These are phyloP conservation scores for Squalus acanthias DNA, from an alignment of 2,797 vertebrate species.

Conservation along the genomic window DNA sequence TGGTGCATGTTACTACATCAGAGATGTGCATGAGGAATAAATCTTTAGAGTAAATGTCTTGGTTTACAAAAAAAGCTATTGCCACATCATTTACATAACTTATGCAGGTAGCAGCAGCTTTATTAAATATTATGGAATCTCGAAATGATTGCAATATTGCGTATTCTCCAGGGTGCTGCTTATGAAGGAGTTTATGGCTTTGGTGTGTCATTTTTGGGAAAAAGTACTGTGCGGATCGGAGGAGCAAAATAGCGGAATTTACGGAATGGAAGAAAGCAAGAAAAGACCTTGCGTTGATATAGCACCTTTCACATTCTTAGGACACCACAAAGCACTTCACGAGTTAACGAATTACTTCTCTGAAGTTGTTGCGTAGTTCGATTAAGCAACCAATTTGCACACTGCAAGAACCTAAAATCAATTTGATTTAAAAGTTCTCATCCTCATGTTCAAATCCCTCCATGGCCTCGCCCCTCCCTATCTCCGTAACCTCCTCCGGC, in stretches of 20 bases:
- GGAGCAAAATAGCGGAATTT: neutral
- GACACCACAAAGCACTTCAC: neutral
- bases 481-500: neutral
- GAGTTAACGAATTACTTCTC: neutral
- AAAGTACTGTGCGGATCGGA: neutral
- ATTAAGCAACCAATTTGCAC: neutral
- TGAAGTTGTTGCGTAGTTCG: neutral
- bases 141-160: neutral
- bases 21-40: neutral
- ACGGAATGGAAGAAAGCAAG: neutral
- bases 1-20: neutral
- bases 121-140: neutral
- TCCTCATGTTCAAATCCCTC: neutral
- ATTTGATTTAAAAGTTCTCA: neutral
- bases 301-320: neutral
- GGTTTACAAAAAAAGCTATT: neutral
- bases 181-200: neutral
- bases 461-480: neutral
- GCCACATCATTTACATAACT: neutral
- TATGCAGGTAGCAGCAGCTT: neutral
- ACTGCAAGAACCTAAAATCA: neutral
- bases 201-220: neutral
- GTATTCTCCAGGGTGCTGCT: neutral
- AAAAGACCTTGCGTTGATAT: neutral
- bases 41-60: neutral